Percentiles rank a stretch among this genome's conserved stretches.
These are phyloP conservation scores for Antennarius maculatus DNA, from an alignment of 2,797 vertebrate species.

Conservation along the genomic window DNA sequence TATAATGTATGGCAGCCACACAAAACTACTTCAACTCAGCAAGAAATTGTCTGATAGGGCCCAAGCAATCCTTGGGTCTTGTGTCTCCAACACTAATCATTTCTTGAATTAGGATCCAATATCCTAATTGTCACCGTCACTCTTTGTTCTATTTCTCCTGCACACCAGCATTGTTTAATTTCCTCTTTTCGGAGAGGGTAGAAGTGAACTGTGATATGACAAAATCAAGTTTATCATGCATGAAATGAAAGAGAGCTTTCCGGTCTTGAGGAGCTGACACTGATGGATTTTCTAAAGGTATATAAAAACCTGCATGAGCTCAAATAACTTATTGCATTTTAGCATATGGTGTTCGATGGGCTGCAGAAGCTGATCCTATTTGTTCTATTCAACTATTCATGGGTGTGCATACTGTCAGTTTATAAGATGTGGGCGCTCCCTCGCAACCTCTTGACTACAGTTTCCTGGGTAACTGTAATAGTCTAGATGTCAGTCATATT, in stretches of 20 bases:
- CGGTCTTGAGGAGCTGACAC: constrained; percentile 38
- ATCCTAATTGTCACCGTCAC: constrained; percentile 37
- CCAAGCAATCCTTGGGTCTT: background rate
- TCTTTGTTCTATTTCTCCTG: constrained; percentile 33
- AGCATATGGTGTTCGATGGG: constrained; percentile 8
- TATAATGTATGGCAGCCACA: background rate
- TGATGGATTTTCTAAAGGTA: constrained; percentile 35
- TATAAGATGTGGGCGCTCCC: constrained; percentile 27
- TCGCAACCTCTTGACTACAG: constrained; percentile 41
- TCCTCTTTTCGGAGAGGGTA: constrained; percentile 55
- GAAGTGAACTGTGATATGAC: constrained; percentile 44
- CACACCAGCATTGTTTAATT: constrained; percentile 52
- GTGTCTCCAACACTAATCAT: constrained; percentile 32
- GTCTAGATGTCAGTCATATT: constrained; percentile 13
- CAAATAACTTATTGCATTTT: constrained; percentile 14
- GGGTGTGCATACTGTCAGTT: constrained; percentile 9
- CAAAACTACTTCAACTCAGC: background rate
- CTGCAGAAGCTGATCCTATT: constrained; percentile 21
- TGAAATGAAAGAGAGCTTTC: constrained; percentile 63
- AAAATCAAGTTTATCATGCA: constrained; percentile 57
- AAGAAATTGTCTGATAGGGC: constrained; percentile 1
- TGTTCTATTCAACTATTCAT: constrained; percentile 29
- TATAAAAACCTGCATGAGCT: constrained; percentile 29
- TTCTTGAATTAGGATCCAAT: constrained; percentile 56
- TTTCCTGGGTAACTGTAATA: constrained; percentile 47